Evolutionary conservation across 2,797 vertebrate genomes (phyloP).

Genomic region (Xenops minutus): DNA sequence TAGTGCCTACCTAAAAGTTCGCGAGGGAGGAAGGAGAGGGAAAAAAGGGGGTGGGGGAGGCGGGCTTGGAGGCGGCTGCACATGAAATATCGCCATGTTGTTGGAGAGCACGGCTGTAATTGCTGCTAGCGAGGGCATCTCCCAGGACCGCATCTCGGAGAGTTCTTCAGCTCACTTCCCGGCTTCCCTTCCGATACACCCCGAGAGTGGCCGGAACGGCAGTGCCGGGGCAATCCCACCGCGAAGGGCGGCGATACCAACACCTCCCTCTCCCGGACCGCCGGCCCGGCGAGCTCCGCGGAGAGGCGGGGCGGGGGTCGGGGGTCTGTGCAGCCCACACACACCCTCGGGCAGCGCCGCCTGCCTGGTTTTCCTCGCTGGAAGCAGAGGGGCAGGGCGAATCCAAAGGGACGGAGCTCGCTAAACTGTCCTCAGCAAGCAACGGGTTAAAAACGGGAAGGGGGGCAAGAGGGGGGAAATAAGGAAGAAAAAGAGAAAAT

Average conservation of each 20-base stretch:
- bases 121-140: not conserved
- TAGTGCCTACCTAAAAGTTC: slow-evolving; percentile 30
- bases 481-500: not conserved
- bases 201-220: not conserved
- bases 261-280: not conserved
- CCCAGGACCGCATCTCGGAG: not conserved
- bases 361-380: not conserved
- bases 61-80: not conserved
- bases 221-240: not conserved
- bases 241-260: not conserved
- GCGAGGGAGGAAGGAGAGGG: not conserved
- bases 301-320: not conserved
- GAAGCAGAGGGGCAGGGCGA: not conserved
- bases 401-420: not conserved
- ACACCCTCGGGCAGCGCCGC: not conserved
- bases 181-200: not conserved
- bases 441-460: slow-evolving; percentile 55
- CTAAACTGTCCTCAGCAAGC: not conserved
- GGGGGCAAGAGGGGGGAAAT: not conserved
- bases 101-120: slow-evolving; percentile 6
- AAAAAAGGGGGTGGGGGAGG: not conserved
- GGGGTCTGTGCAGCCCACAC: not conserved
- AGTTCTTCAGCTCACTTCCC: not conserved
- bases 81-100: slow-evolving; percentile 73
- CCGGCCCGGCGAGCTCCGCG: not conserved